Evolutionary conservation across 2,888 invertebrate species (phyloP).

Genomic region (Coelopa pilipes): DNA sequence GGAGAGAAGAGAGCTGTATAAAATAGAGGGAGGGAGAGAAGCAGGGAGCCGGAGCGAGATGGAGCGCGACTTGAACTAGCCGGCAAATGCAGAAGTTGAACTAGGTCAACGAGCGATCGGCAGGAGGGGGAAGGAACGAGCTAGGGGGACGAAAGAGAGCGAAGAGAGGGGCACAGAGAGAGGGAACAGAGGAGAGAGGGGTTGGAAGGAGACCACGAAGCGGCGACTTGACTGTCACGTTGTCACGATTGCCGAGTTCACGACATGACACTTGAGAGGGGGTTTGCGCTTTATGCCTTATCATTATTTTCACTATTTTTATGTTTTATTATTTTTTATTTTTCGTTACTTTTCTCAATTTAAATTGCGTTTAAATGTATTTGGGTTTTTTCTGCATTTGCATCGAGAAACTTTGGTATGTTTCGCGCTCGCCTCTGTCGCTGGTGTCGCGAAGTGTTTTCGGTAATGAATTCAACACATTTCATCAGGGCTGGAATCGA

Average conservation of each 20-base stretch:
- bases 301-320: neutral
- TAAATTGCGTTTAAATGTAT: no score
- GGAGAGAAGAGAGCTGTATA: neutral
- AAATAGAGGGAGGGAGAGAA: neutral
- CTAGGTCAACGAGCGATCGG: slow-evolving; percentile 63
- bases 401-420: no score
- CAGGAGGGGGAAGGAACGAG: neutral
- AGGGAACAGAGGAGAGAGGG: no score
- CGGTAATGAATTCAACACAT: no score
- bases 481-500: no score
- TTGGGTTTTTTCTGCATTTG: no score
- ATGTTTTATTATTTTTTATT: neutral
- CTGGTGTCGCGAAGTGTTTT: no score
- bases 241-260: slow-evolving; percentile 44
- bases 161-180: no score
- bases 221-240: slow-evolving; percentile 30
- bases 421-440: no score
- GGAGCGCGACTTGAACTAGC: slow-evolving; percentile 55
- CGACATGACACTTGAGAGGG: slow-evolving; percentile 40
- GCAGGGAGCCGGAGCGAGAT: no score
- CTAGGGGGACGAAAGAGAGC: neutral
- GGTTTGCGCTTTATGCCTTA: neutral
- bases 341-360: neutral
- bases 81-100: slow-evolving; percentile 64
- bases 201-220: no score